phyloP scores from a whole-genome alignment of 2,888 invertebrate species.

The Dicycla oo region DNA sequence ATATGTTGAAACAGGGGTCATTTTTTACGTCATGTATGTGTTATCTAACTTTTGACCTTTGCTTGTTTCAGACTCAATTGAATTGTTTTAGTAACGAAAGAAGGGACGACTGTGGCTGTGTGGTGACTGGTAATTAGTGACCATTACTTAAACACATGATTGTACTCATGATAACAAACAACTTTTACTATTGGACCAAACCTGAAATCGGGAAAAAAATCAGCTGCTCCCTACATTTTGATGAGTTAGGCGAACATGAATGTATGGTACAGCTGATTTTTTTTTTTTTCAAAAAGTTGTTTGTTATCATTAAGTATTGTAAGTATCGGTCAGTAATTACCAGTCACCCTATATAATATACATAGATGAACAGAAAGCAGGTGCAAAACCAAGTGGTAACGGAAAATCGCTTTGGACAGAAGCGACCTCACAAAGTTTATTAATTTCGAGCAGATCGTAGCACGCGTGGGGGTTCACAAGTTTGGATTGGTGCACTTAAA shows the following conservation, averaged over 20 bases:
- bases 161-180: too few relatives aligned
- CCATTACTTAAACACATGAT: too few relatives aligned
- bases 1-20: background rate
- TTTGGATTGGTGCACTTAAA: constrained; percentile 7
- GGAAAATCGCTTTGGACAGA: background rate
- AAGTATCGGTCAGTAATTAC: too few relatives aligned
- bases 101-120: background rate
- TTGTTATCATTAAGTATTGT: too few relatives aligned
- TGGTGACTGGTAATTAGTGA: too few relatives aligned
- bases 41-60: background rate
- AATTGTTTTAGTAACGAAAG: background rate
- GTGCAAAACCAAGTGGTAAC: background rate
- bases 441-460: constrained; percentile 16
- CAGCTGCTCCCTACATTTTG: too few relatives aligned
- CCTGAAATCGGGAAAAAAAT: too few relatives aligned
- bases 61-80: background rate
- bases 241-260: too few relatives aligned
- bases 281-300: too few relatives aligned
- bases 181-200: too few relatives aligned
- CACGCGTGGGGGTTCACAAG: background rate
- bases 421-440: constrained; percentile 8
- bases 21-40: background rate
- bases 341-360: too few relatives aligned
- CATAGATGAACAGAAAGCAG: background rate
- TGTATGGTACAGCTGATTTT: too few relatives aligned